Evolutionary conservation across 1,140 invertebrate species (phyloP).

Genomic region (Xylocopa sonorina): DNA sequence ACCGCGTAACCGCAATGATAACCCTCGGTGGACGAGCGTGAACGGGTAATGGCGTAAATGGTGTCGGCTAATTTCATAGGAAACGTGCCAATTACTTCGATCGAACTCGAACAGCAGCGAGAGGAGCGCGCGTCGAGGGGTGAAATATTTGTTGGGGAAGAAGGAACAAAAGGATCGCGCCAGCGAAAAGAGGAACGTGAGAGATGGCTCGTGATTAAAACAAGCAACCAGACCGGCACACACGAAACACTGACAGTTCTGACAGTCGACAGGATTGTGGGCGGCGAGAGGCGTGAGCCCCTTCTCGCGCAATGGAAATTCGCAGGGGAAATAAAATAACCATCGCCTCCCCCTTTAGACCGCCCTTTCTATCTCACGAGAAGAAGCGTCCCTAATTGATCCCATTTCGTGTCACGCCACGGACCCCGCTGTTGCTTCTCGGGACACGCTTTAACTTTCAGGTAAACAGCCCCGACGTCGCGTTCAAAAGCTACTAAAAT

Average conservation of each 20-base stretch:
- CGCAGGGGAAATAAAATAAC: slow-evolving; percentile 57
- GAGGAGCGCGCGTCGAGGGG: too few relatives aligned
- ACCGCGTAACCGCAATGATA: not conserved
- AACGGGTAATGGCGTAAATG: not conserved
- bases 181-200: slow-evolving; percentile 12
- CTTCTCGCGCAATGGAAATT: slow-evolving; percentile 57
- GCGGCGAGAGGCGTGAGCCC: slow-evolving; percentile 60
- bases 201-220: slow-evolving; percentile 38
- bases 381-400: slow-evolving; percentile 70
- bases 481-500: slow-evolving; percentile 29
- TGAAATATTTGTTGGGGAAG: too few relatives aligned
- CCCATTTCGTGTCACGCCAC: slow-evolving; percentile 55
- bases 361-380: slow-evolving; percentile 47
- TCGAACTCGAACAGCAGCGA: slow-evolving; percentile 7
- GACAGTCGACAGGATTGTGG: slow-evolving; percentile 65
- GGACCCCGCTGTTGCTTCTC: slow-evolving; percentile 28
- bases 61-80: not conserved
- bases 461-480: slow-evolving; percentile 28
- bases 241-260: slow-evolving; percentile 65
- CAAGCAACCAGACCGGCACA: slow-evolving; percentile 45
- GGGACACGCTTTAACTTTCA: slow-evolving; percentile 14
- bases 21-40: not conserved
- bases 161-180: not conserved
- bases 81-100: slow-evolving; percentile 32
- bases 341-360: slow-evolving; percentile 35